Evolutionary conservation across 2,888 invertebrate species (phyloP).

Genomic region (Alloscopus bannaensis): DNA sequence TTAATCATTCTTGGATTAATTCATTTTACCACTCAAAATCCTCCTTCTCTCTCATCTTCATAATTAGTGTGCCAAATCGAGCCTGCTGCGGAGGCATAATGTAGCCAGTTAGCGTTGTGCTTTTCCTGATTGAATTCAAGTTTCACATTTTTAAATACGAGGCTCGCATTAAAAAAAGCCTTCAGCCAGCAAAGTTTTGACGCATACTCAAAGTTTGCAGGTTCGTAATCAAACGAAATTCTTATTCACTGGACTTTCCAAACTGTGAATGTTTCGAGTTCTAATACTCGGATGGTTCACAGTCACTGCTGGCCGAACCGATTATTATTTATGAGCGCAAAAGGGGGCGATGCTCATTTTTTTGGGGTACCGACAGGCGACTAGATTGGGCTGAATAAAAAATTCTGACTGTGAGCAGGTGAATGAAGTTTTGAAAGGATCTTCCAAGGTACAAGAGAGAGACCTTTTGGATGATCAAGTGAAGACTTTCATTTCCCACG

Average conservation of each 20-base stretch:
- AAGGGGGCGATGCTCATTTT: conserved; percentile 72
- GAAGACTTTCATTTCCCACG: conserved; percentile 69
- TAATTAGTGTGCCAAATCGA: conserved; percentile 39
- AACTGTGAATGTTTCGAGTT: too few species aligned
- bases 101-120: not conserved
- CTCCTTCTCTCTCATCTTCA: too few species aligned
- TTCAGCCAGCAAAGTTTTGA: not conserved
- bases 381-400: conserved; percentile 58
- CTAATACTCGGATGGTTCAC: too few species aligned
- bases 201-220: not conserved
- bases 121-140: conserved; percentile 4
- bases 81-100: not conserved
- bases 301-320: conserved; percentile 57
- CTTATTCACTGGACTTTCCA: too few species aligned
- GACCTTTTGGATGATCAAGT: conserved; percentile 20
- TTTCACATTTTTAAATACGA: not conserved
- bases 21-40: too few species aligned
- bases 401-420: conserved; percentile 52
- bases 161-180: not conserved
- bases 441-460: not conserved
- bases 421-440: conserved; percentile 10
- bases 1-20: conserved; percentile 51
- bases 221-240: too few species aligned
- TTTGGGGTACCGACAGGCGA: conserved; percentile 61
- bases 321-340: conserved; percentile 73